phyloP scores from a whole-genome alignment of 2,113 vertebrate species.

The Himantopus leucocephalus region DNA sequence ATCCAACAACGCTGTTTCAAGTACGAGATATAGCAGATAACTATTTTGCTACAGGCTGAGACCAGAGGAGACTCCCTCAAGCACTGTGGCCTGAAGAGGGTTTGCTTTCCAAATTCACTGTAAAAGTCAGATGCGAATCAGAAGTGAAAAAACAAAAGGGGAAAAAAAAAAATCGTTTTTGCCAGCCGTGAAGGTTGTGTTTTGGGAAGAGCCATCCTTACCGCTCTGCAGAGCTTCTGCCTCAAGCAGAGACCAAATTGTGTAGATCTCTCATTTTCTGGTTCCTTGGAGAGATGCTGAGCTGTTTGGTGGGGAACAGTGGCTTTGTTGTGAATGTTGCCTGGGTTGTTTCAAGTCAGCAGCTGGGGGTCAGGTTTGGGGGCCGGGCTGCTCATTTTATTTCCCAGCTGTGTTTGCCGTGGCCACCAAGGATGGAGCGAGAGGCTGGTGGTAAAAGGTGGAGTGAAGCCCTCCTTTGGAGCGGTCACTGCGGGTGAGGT shows the following conservation, averaged over 20 bases:
- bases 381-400: not conserved
- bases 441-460: not conserved
- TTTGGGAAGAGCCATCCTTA: not conserved
- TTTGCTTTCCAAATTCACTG: not conserved
- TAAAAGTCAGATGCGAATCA: not conserved
- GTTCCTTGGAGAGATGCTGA: not conserved
- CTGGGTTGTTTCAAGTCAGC: not conserved
- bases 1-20: not conserved
- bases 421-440: rapidly evolving
- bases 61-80: not conserved
- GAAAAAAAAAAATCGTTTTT: not conserved
- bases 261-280: not conserved
- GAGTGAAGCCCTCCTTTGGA: not conserved
- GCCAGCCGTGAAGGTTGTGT: not conserved
- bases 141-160: not conserved
- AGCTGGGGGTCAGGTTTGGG: not conserved
- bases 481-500: not conserved
- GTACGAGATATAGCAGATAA: not conserved
- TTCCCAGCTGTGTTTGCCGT: not conserved
- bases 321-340: not conserved
- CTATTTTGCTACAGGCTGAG: not conserved
- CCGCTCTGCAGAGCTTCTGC: not conserved
- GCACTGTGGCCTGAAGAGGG: not conserved
- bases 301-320: not conserved
- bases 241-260: rapidly evolving